A percentile compares a stretch with the other conserved stretches of the same genome.
Evolutionary conservation across 2,113 vertebrate species (phyloP).

Genomic region (Lagopus muta): DNA sequence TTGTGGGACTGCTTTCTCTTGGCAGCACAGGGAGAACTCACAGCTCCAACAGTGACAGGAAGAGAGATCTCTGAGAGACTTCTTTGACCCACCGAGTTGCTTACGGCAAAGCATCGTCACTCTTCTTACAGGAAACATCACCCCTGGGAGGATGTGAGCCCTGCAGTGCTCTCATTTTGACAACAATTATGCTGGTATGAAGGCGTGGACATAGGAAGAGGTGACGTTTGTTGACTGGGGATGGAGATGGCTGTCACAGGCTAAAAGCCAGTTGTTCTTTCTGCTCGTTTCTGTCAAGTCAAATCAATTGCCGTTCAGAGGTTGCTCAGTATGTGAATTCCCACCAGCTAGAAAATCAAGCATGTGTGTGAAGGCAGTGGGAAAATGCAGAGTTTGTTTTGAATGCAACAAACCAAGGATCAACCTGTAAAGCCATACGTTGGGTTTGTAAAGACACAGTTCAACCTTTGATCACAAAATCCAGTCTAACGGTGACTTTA

Average conservation of each 20-base stretch:
- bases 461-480: not conserved
- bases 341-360: not conserved
- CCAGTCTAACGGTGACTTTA: not conserved
- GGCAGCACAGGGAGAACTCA: not conserved
- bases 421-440: not conserved
- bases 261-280: not conserved
- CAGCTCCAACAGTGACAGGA: not conserved
- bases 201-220: not conserved
- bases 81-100: rapidly evolving
- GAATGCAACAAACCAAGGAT: not conserved
- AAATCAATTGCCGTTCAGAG: not conserved
- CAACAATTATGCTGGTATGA: not conserved
- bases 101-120: not conserved
- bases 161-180: not conserved
- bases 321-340: not conserved
- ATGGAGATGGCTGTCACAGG: not conserved
- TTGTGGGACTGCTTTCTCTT: not conserved
- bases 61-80: not conserved
- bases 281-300: slow-evolving; percentile 22
- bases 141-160: not conserved
- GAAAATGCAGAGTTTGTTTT: not conserved
- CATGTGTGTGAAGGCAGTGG: not conserved
- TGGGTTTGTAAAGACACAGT: not conserved
- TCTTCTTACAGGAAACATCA: not conserved
- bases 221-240: not conserved